phyloP scores from a whole-genome alignment of 2,797 vertebrate species.

The Pseudochirops corinnae region DNA sequence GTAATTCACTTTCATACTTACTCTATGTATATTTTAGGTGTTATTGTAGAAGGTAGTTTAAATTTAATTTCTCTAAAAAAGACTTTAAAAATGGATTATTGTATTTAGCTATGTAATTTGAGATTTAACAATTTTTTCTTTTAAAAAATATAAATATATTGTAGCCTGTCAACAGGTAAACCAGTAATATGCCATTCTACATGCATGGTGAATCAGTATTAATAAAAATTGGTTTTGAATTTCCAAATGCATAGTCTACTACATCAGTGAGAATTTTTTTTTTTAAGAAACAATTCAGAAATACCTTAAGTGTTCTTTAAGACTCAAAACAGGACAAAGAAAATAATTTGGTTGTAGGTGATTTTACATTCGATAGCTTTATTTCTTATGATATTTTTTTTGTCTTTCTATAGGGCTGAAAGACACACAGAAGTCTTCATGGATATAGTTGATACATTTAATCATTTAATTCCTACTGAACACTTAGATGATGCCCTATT shows the following conservation, averaged over 20 bases:
- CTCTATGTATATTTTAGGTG: constrained; percentile 41
- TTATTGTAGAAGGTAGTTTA: constrained; percentile 67
- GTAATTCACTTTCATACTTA: constrained; percentile 50
- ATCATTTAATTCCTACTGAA: constrained; percentile 99
- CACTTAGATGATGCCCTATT: constrained; percentile 98
- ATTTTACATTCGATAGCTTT: constrained; percentile 86
- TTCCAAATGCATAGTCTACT: constrained; percentile 65
- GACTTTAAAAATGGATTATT: constrained; percentile 57
- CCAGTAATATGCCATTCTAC: constrained; percentile 74
- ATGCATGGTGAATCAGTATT: constrained; percentile 76
- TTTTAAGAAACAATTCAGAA: constrained; percentile 70
- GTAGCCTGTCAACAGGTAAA: constrained; percentile 71
- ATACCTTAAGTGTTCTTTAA: constrained; percentile 82
- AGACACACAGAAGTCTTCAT: constrained; percentile 97
- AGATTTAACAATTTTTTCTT: constrained; percentile 56
- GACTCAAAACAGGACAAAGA: constrained; percentile 80
- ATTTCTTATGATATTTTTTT: constrained; percentile 91
- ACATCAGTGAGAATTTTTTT: constrained; percentile 68
- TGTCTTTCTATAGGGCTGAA: constrained; percentile 91
- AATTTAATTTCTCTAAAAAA: constrained; percentile 71
- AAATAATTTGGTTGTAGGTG: constrained; percentile 85
- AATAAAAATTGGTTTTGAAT: constrained; percentile 76
- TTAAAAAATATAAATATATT: constrained; percentile 47
- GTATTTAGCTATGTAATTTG: constrained; percentile 72
- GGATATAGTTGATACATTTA: constrained; percentile 99